Evolutionary conservation across 2,888 invertebrate genomes (phyloP).

Genomic region (Dermolepida albohirtum): DNA sequence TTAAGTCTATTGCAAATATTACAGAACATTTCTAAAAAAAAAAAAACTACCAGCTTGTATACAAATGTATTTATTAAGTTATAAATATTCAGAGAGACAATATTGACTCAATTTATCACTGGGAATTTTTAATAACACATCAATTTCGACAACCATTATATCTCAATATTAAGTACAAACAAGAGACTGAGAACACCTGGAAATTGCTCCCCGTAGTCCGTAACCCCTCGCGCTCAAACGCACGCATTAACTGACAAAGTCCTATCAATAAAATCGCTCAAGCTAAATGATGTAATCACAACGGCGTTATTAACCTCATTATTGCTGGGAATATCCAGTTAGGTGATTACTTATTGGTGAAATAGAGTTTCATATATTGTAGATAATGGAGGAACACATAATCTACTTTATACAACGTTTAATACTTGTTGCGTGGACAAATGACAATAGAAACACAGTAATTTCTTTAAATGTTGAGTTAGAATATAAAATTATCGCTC

Average conservation of each 20-base stretch:
- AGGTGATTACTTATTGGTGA: background rate
- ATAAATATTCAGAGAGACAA: conserved; percentile 3
- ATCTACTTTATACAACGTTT: background rate
- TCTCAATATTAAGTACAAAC: conserved; percentile 31
- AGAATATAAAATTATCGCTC: too few relatives aligned
- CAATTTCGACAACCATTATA: conserved; percentile 19
- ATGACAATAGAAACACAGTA: background rate
- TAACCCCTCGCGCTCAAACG: conserved; percentile 22
- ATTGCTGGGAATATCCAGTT: conserved; percentile 18
- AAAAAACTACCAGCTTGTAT: too few relatives aligned
- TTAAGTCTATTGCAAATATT: too few relatives aligned
- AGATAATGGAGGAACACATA: too few relatives aligned
- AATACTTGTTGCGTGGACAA: background rate
- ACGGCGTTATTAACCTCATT: conserved; percentile 31
- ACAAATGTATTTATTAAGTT: conserved; percentile 5
- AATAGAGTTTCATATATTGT: background rate
- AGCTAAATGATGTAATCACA: conserved; percentile 39
- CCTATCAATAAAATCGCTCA: conserved; percentile 41
- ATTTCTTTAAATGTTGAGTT: too few relatives aligned
- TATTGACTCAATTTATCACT: conserved; percentile 10
- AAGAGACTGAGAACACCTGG: conserved; percentile 35
- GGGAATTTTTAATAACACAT: conserved; percentile 9
- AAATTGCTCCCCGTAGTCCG: conserved; percentile 27
- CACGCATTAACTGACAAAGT: conserved; percentile 32
- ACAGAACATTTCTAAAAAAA: too few relatives aligned